These are phyloP conservation scores for Sycobia sp. DNA, from an alignment of 1,140 invertebrate species.

Conservation along the genomic window DNA sequence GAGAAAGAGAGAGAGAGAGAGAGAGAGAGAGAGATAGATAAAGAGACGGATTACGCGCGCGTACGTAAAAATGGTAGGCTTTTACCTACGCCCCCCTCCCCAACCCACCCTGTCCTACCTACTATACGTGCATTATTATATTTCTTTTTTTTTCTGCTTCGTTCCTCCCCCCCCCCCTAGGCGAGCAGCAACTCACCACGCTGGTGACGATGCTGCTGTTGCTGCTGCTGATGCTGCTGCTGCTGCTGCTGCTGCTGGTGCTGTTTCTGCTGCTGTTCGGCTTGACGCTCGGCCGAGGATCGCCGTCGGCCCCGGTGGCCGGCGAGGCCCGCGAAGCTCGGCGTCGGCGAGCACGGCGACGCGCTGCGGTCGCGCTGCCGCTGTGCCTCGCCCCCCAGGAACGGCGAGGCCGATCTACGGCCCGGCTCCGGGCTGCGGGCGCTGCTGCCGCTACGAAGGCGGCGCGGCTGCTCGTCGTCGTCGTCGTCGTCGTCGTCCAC, in stretches of 20 bases:
- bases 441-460: not conserved
- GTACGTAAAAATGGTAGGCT: no score
- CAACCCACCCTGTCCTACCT: no score
- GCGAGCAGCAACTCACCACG: conserved; percentile 70
- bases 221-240: conserved; percentile 44
- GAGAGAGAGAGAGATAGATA: conserved; percentile 20
- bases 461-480: not conserved
- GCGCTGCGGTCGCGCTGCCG: conserved; percentile 7
- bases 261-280: no score
- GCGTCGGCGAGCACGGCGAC: not conserved
- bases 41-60: not conserved
- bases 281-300: not conserved
- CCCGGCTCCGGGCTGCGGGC: no score
- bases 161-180: conserved; percentile 38
- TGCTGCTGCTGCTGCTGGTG: not conserved
- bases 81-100: no score
- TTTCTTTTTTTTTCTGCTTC: no score
- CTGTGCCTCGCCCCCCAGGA: no score
- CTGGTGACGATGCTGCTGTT: conserved; percentile 61
- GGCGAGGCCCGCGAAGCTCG: not conserved
- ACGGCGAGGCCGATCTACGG: no score
- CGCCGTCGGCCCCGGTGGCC: not conserved
- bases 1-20: conserved; percentile 26
- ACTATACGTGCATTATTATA: no score
- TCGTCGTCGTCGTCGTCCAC: not conserved